phyloP scores from a whole-genome alignment of 2,888 invertebrate genomes.

The Nysson spinosus region DNA sequence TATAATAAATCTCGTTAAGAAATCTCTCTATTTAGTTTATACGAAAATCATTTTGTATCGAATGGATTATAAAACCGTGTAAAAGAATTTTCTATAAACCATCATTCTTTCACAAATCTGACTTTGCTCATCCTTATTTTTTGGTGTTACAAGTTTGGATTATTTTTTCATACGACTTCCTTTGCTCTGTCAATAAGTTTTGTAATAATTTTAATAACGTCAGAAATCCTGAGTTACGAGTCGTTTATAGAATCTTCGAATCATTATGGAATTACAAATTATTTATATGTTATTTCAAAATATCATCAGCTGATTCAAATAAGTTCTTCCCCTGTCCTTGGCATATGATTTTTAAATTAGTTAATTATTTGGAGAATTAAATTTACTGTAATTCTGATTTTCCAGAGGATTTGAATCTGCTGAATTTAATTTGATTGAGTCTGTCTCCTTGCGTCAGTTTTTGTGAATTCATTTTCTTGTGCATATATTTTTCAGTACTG shows the following conservation, averaged over 20 bases:
- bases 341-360: not conserved
- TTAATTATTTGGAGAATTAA: not conserved
- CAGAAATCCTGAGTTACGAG: too few relatives aligned
- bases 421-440: constrained; percentile 56
- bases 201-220: too few relatives aligned
- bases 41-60: constrained; percentile 51
- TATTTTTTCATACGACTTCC: not conserved
- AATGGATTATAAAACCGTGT: constrained; percentile 52
- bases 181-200: too few relatives aligned
- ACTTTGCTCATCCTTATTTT: constrained; percentile 5
- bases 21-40: constrained; percentile 53
- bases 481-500: not conserved
- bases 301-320: too few relatives aligned
- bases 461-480: not conserved
- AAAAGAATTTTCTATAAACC: constrained; percentile 38
- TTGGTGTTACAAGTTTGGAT: not conserved
- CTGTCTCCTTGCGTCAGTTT: constrained; percentile 55
- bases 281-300: too few relatives aligned
- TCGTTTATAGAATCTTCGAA: too few relatives aligned
- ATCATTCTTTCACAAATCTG: constrained; percentile 15
- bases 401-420: constrained; percentile 23
- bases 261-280: too few relatives aligned
- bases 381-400: constrained; percentile 4
- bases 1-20: constrained; percentile 26
- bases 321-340: too few relatives aligned